Evolutionary conservation across 1,140 invertebrate genomes (phyloP).

Genomic region (Cepaea nemoralis): DNA sequence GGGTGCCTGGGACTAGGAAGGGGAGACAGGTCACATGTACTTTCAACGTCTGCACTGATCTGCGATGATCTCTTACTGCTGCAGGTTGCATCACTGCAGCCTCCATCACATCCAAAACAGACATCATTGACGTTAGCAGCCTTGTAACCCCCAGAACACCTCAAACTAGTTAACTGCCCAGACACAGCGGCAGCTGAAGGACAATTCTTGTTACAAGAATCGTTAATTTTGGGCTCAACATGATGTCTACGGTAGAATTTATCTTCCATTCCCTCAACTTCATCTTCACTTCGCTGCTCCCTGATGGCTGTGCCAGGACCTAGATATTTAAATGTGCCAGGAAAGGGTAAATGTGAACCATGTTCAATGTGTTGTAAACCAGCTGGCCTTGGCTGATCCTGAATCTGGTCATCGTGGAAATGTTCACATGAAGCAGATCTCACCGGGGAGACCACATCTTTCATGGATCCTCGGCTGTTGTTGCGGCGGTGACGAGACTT

Average conservation of each 20-base stretch:
- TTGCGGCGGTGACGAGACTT: conserved; percentile 66
- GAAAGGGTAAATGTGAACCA: background rate
- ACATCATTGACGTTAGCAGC: conserved; percentile 67
- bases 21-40: conserved; percentile 54
- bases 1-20: conserved; percentile 49
- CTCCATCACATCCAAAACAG: conserved; percentile 70
- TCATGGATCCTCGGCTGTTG: conserved; percentile 67
- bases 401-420: background rate
- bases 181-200: too few relatives aligned
- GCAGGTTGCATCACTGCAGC: conserved; percentile 64
- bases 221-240: background rate
- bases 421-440: background rate
- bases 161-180: background rate
- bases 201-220: background rate
- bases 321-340: conserved; percentile 44
- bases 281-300: conserved; percentile 48
- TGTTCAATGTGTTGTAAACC: background rate
- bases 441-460: background rate
- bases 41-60: conserved; percentile 60
- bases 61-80: conserved; percentile 64
- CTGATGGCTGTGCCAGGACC: conserved; percentile 66
- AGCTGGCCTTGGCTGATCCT: background rate
- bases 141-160: background rate
- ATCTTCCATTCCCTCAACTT: conserved; percentile 32
- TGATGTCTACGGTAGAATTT: background rate